Evolutionary conservation across 2,888 invertebrate species (phyloP).

Genomic region (Rhodophaea formosa): DNA sequence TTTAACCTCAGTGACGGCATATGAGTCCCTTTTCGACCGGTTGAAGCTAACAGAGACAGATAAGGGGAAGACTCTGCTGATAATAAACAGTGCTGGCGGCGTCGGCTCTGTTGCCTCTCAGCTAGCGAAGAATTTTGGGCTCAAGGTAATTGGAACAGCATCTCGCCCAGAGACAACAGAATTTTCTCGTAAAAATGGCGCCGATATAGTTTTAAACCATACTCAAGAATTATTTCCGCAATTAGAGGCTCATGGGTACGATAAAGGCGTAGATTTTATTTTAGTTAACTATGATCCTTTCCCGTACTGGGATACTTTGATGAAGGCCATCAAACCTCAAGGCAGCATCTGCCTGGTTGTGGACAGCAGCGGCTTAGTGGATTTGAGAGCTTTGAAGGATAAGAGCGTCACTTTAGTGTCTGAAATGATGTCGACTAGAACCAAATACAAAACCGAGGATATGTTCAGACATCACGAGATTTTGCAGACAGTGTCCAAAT

Average conservation of each 20-base stretch:
- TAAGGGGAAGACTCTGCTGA: conserved; percentile 57
- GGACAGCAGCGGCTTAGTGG: conserved; percentile 59
- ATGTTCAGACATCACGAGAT: conserved; percentile 58
- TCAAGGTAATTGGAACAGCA: conserved; percentile 68
- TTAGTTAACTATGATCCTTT: conserved; percentile 67
- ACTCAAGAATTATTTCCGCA: conserved; percentile 55
- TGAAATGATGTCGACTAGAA: conserved; percentile 64
- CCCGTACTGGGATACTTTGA: conserved; percentile 66
- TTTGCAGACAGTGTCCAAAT: conserved; percentile 49
- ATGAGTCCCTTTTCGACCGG: conserved; percentile 61
- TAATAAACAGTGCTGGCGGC: conserved; percentile 70
- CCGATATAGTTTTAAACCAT: conserved; percentile 62
- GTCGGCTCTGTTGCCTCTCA: conserved; percentile 69
- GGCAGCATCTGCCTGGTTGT: conserved; percentile 68
- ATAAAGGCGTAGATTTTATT: conserved; percentile 62
- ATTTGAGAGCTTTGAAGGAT: conserved; percentile 56
- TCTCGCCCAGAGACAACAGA: conserved; percentile 56
- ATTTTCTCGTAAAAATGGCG: conserved; percentile 54
- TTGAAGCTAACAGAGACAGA: conserved; percentile 60
- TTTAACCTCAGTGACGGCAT: conserved; percentile 60
- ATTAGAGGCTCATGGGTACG: conserved; percentile 51
- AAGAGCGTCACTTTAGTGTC: conserved; percentile 65
- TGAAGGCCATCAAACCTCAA: conserved; percentile 62
- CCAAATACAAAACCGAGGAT: conserved; percentile 65
- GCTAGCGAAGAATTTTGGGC: conserved; percentile 56